Evolutionary conservation across 2,888 invertebrate genomes (phyloP).

Genomic region (Hydropsyche betteni): DNA sequence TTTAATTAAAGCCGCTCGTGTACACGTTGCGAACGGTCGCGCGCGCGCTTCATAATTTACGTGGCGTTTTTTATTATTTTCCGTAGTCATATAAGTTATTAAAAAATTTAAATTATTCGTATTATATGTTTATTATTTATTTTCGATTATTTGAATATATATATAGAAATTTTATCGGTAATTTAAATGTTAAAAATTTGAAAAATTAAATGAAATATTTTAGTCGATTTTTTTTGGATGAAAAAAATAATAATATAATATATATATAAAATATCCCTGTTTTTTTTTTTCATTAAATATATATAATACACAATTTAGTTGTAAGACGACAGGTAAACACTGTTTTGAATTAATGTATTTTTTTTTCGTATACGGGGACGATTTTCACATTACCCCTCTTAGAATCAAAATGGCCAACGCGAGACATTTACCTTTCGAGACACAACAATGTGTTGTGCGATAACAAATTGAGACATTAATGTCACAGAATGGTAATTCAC

Average conservation of each 20-base stretch:
- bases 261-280: neutral
- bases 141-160: too few relatives aligned
- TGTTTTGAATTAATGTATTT: slow-evolving; percentile 2
- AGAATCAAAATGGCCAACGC: slow-evolving; percentile 17
- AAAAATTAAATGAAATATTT: too few relatives aligned
- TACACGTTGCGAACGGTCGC: neutral
- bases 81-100: neutral
- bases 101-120: neutral
- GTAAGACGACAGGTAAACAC: slow-evolving; percentile 27
- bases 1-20: slow-evolving; percentile 21
- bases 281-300: neutral
- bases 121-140: too few relatives aligned
- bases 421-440: slow-evolving; percentile 12
- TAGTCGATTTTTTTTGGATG: too few relatives aligned
- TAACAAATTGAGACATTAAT: slow-evolving; percentile 51
- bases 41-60: slow-evolving; percentile 10
- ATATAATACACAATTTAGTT: slow-evolving; percentile 1
- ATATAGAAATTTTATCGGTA: too few relatives aligned
- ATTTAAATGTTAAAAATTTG: too few relatives aligned
- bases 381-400: neutral
- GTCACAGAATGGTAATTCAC: slow-evolving; percentile 45
- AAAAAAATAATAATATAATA: neutral
- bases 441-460: slow-evolving; percentile 42
- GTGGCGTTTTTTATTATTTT: slow-evolving; percentile 14
- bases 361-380: neutral